phyloP scores from a whole-genome alignment of 2,888 invertebrate genomes.

The Lasioglossum malachurum region DNA sequence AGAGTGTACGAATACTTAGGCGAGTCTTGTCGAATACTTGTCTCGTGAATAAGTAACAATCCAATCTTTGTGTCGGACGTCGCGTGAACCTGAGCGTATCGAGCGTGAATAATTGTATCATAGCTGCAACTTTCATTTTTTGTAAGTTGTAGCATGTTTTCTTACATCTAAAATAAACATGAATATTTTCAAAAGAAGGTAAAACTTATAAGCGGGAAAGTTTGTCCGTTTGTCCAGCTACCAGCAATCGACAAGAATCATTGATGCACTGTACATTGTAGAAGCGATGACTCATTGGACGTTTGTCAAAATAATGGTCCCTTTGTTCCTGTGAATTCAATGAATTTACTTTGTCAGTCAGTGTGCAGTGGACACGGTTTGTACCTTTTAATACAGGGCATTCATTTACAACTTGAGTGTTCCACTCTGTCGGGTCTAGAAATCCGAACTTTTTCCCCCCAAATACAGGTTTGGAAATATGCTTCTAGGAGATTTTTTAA shows the following conservation, averaged over 20 bases:
- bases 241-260: not conserved
- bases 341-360: slow-evolving; percentile 31
- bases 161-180: not conserved
- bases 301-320: slow-evolving; percentile 46
- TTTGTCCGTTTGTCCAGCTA: no score
- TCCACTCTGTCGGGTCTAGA: not conserved
- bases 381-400: not conserved
- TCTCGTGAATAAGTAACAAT: slow-evolving; percentile 8
- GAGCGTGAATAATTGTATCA: not conserved
- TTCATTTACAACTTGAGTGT: not conserved
- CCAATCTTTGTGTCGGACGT: not conserved
- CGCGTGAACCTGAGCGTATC: not conserved
- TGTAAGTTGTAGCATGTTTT: not conserved
- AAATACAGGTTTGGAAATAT: not conserved
- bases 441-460: not conserved
- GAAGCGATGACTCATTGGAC: slow-evolving; percentile 34
- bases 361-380: not conserved
- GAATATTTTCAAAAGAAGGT: not conserved
- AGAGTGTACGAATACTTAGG: not conserved
- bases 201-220: not conserved
- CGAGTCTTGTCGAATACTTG: slow-evolving; percentile 3
- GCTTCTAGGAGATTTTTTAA: not conserved
- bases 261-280: not conserved
- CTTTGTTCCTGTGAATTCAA: slow-evolving; percentile 41
- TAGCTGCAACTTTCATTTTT: not conserved